Conservation (phyloP, 2,113 vertebrate genomes). For the Mobula birostris region DNA sequence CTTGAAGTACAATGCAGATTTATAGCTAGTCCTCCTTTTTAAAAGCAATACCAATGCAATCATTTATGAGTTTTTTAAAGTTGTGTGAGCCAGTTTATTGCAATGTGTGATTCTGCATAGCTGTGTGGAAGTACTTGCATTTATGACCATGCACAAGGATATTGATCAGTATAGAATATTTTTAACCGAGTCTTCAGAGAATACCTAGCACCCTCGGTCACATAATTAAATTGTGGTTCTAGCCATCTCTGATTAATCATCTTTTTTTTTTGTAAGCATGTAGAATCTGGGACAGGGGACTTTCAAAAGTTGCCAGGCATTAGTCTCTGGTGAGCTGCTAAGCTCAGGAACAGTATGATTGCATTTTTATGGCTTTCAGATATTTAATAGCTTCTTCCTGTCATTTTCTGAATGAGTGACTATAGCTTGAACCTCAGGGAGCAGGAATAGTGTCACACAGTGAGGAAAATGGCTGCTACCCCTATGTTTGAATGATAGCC, state of each 20-base stretch:
- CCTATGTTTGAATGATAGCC: constrained; percentile 75
- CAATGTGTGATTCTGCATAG: constrained; percentile 52
- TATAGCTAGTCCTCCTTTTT: not conserved
- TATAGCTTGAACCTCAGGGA: constrained; percentile 65
- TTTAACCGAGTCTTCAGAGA: constrained; percentile 50
- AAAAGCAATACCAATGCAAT: not conserved
- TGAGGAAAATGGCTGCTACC: constrained; percentile 62
- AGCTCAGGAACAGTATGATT: constrained; percentile 67
- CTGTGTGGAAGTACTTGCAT: constrained; percentile 61
- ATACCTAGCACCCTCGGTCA: constrained; percentile 50
- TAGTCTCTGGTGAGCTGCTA: constrained; percentile 62
- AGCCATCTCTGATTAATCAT: constrained; percentile 68
- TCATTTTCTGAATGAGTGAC: constrained; percentile 78
- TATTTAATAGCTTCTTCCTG: constrained; percentile 74
- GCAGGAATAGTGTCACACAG: constrained; percentile 55
- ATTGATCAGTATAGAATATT: constrained; percentile 64
- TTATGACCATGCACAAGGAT: constrained; percentile 53
- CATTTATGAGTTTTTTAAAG: not conserved
- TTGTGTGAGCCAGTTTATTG: not conserved
- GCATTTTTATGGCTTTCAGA: constrained; percentile 76
- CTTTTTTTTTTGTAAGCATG: constrained; percentile 64
- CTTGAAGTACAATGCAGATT: not conserved
- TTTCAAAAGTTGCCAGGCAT: constrained; percentile 62
- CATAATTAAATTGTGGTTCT: constrained; percentile 71
- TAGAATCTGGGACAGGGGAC: constrained; percentile 57